Conservation (phyloP, 2,888 invertebrate genomes). For the Eilema griseolum region DNA sequence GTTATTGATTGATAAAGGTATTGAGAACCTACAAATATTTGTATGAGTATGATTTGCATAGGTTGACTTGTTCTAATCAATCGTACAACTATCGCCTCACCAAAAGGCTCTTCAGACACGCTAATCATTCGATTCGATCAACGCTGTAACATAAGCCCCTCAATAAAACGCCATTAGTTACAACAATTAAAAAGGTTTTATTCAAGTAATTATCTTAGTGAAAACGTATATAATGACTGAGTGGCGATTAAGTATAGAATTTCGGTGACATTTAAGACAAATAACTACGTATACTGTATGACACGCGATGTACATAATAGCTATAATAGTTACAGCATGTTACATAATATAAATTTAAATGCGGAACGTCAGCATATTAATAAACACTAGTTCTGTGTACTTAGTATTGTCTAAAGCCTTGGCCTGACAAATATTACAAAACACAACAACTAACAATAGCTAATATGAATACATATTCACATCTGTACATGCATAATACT, state of each 20-base stretch:
- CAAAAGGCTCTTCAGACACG: not conserved
- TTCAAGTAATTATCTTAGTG: conserved; percentile 11
- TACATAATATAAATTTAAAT: conserved; percentile 13
- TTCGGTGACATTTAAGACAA: conserved; percentile 19
- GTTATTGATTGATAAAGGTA: not conserved
- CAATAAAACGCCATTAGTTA: conserved; percentile 6
- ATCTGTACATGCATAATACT: conserved; percentile 45
- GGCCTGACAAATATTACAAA: conserved; percentile 3
- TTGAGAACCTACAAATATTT: not conserved
- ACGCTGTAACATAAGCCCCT: not conserved
- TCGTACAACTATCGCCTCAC: not conserved
- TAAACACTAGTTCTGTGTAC: conserved; percentile 10
- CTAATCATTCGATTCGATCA: not conserved
- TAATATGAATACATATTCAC: conserved; percentile 17
- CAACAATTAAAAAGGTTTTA: conserved; percentile 14
- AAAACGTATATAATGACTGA: conserved; percentile 1
- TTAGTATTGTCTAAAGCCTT: conserved; percentile 7
- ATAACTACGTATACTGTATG: not conserved
- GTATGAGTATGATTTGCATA: not conserved
- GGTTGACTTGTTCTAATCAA: not conserved
- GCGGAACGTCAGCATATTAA: not conserved
- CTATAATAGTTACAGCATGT: conserved; percentile 6
- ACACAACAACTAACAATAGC: conserved; percentile 4
- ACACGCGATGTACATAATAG: conserved; percentile 15
- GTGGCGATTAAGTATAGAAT: conserved; percentile 11